These are phyloP conservation scores for Acromyrmex charruanus DNA, from an alignment of 1,140 invertebrate genomes.

Conservation along the genomic window DNA sequence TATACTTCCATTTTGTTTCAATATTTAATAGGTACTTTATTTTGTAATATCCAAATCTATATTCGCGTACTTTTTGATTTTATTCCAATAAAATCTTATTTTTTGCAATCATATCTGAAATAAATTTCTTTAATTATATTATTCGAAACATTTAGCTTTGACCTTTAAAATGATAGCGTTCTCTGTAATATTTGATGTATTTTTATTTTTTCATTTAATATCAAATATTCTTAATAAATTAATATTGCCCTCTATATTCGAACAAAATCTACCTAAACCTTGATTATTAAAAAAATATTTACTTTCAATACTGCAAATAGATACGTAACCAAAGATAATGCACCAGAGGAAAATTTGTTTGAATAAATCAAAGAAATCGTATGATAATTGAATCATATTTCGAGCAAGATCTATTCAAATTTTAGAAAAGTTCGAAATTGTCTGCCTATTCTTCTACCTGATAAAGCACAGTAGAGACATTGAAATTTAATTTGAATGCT, in stretches of 20 bases:
- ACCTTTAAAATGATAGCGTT: no score
- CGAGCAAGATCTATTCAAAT: neutral
- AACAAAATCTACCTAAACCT: neutral
- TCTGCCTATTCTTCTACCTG: neutral
- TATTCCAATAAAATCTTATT: neutral
- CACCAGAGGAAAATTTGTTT: neutral
- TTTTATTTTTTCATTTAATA: neutral
- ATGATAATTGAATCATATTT: neutral
- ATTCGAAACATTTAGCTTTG: no score
- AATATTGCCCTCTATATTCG: neutral
- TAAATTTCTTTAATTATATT: no score
- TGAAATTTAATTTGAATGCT: conserved; percentile 45
- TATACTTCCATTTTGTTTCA: neutral
- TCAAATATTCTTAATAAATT: neutral
- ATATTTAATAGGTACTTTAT: neutral
- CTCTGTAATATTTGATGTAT: no score
- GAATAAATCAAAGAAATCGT: neutral
- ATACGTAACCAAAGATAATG: neutral
- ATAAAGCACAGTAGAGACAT: neutral
- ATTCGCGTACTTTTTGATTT: neutral
- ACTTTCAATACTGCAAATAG: neutral
- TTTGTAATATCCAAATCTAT: neutral
- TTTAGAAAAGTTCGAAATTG: neutral
- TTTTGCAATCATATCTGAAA: neutral
- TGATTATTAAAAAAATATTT: conserved; percentile 18